A percentile compares a stretch with the other conserved stretches of the same genome.
Conservation (phyloP, 2,888 invertebrate species). For the Heliconius aoede region DNA sequence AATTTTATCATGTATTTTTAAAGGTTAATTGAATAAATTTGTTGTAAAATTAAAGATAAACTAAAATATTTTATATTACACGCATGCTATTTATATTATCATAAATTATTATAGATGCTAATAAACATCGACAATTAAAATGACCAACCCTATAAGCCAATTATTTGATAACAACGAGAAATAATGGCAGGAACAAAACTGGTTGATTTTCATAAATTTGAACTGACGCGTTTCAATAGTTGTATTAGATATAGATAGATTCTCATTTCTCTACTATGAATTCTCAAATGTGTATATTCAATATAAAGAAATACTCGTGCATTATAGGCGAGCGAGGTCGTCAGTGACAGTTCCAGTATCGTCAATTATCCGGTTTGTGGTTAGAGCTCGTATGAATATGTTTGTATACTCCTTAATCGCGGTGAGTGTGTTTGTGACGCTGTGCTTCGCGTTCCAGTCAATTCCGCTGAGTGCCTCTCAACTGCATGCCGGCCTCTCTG, state of each 20-base stretch:
- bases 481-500: constrained; percentile 52
- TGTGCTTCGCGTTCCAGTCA: constrained; percentile 54
- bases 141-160: constrained; percentile 5
- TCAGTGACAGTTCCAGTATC: constrained; percentile 33
- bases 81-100: no score
- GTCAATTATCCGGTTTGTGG: constrained; percentile 43
- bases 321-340: constrained; percentile 10
- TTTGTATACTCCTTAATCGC: constrained; percentile 51
- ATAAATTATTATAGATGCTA: background rate
- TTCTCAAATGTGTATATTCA: background rate
- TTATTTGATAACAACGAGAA: constrained; percentile 16
- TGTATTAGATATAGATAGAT: background rate
- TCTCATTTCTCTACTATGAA: background rate
- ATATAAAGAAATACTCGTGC: background rate
- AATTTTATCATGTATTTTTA: background rate
- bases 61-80: background rate
- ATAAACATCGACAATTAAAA: constrained; percentile 3
- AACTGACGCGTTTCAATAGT: background rate
- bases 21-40: background rate
- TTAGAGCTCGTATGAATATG: constrained; percentile 47
- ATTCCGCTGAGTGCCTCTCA: constrained; percentile 52
- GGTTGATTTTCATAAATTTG: background rate
- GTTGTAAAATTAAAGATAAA: constrained; percentile 11
- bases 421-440: constrained; percentile 51
- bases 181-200: background rate